Evolutionary conservation across 2,113 vertebrate genomes (phyloP).

Genomic region (Trochalopteron elliotii): DNA sequence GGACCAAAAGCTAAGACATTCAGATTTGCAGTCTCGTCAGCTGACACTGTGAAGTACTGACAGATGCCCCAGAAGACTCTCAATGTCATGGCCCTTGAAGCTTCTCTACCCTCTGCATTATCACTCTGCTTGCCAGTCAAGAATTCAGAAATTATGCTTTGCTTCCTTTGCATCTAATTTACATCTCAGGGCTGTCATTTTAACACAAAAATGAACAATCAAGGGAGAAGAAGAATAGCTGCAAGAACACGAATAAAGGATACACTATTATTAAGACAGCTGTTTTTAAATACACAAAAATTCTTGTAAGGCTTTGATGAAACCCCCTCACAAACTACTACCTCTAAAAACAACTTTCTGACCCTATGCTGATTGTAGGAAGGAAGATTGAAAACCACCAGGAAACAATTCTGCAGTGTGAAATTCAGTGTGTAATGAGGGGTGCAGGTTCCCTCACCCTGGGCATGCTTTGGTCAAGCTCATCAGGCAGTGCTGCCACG

Average conservation of each 20-base stretch:
- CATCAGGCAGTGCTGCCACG: neutral
- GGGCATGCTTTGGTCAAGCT: neutral
- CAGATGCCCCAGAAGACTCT: neutral
- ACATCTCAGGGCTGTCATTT: conserved; percentile 11
- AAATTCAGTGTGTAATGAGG: neutral
- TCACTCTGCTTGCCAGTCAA: neutral
- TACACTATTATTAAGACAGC: neutral
- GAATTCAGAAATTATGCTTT: conserved; percentile 31
- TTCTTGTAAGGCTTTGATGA: neutral
- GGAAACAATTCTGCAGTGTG: neutral
- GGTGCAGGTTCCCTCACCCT: neutral
- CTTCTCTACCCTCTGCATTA: neutral
- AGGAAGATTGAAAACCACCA: neutral
- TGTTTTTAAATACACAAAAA: neutral
- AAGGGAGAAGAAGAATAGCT: neutral
- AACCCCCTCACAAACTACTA: neutral
- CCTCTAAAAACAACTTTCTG: neutral
- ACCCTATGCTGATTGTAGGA: neutral
- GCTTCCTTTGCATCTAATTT: conserved; percentile 34
- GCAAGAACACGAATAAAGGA: neutral
- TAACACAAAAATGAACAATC: neutral
- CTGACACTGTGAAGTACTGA: neutral
- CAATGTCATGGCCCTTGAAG: neutral
- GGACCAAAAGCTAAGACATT: neutral
- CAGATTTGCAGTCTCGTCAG: neutral